phyloP scores from a whole-genome alignment of 1,140 invertebrate genomes.

The Chelonus insularis region DNA sequence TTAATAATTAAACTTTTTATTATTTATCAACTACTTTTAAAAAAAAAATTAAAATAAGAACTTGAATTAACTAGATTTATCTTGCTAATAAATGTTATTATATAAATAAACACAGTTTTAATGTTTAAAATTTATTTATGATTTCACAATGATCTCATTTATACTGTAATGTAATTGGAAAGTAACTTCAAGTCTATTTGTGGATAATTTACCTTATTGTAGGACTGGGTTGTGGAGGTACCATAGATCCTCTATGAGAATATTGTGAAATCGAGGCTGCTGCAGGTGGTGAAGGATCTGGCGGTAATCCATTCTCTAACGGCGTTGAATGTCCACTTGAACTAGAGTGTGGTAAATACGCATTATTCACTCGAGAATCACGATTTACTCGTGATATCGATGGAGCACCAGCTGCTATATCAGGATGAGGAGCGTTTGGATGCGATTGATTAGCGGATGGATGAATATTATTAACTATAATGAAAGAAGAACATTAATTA shows the following conservation, averaged over 20 bases:
- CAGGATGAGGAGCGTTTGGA: constrained; percentile 48
- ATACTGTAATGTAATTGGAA: no score
- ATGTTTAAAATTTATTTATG: no score
- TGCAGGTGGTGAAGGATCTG: constrained; percentile 55
- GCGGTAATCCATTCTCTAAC: constrained; percentile 61
- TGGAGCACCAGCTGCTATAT: constrained; percentile 44
- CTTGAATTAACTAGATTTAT: no score
- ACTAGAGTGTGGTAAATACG: constrained; percentile 52
- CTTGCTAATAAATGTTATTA: no score
- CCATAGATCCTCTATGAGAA: constrained; percentile 54
- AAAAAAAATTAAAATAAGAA: no score
- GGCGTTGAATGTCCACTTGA: constrained; percentile 46
- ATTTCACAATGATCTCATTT: no score
- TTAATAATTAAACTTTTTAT: no score
- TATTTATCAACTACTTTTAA: no score
- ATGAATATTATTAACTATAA: constrained; percentile 63
- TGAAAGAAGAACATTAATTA: constrained; percentile 22
- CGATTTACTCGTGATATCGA: constrained; percentile 50
- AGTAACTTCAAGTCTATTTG: no score
- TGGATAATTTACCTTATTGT: constrained; percentile 58
- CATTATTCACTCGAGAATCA: constrained; percentile 48
- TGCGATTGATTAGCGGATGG: constrained; percentile 56
- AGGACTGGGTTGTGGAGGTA: constrained; percentile 58
- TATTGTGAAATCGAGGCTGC: constrained; percentile 50
- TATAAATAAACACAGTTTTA: no score